Percentiles rank a stretch among this genome's conserved stretches.
Conservation (phyloP, 2,113 vertebrate species). For the Otocyon megalotis region DNA sequence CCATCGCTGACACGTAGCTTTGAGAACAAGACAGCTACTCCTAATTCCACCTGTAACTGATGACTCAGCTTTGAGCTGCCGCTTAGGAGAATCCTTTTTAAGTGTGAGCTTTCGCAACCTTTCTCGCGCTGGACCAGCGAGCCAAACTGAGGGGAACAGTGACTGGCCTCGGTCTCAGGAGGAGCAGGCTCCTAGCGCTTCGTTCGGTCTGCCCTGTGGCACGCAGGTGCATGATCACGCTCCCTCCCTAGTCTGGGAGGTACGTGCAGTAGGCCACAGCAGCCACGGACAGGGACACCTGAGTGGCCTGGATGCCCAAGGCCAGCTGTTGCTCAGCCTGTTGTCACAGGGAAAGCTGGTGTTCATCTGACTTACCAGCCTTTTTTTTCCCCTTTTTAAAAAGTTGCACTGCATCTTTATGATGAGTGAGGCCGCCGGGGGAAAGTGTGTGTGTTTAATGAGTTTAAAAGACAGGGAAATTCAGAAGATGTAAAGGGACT, state of each 20-base stretch:
- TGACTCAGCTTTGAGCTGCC: neutral
- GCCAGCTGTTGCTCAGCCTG: neutral
- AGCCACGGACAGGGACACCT: neutral
- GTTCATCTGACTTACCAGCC: neutral
- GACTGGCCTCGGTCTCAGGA: neutral
- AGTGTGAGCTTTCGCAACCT: accelerated
- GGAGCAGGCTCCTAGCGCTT: too few species aligned
- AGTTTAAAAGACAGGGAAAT: accelerated
- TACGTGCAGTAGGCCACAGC: neutral
- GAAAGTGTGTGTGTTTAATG: accelerated
- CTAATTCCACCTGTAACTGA: neutral
- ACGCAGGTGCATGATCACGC: accelerated
- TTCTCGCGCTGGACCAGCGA: neutral
- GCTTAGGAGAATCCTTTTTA: neutral
- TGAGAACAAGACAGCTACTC: neutral
- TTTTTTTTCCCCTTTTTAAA: too few species aligned
- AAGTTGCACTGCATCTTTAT: accelerated
- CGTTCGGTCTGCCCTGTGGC: accelerated
- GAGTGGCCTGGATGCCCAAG: too few species aligned
- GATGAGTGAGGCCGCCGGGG: accelerated
- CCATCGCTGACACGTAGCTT: neutral
- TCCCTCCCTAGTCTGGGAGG: neutral
- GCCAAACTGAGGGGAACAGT: neutral
- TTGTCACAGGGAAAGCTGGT: neutral
- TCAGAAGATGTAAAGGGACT: neutral